Conservation (phyloP, 2,113 vertebrate genomes). For the Saguinus imperator region DNA sequence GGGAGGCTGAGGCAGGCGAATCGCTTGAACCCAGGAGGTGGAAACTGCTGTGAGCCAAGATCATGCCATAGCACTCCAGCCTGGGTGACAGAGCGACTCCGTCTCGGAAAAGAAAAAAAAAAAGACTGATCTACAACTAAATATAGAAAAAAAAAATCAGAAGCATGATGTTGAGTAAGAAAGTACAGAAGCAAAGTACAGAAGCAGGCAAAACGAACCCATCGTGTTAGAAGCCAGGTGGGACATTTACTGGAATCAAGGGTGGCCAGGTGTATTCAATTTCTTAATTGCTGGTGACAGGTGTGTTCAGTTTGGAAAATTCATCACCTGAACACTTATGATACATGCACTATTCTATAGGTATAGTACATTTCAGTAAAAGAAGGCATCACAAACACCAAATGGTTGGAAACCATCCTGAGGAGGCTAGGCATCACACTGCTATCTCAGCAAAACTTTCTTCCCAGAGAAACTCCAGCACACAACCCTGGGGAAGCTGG, state of each 20-base stretch:
- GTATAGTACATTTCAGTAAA: fast-evolving
- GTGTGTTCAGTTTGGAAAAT: neutral
- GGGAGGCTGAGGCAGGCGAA: no score
- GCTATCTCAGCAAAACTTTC: neutral
- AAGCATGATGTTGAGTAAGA: neutral
- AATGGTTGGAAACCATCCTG: neutral
- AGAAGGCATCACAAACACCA: neutral
- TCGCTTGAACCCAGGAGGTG: no score
- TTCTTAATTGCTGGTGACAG: neutral
- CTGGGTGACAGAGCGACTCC: no score
- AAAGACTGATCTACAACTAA: neutral
- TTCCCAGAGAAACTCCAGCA: neutral
- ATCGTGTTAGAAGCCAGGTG: neutral
- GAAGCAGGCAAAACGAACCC: neutral
- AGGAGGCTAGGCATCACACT: neutral
- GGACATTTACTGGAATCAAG: neutral
- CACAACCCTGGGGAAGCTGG: neutral
- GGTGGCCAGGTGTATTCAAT: neutral
- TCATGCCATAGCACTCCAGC: no score
- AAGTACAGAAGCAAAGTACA: neutral
- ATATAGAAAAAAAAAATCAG: no score
- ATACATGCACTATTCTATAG: neutral
- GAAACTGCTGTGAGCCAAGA: no score
- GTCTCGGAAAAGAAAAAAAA: no score
- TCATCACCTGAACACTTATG: neutral